A percentile compares a stretch with the other conserved stretches of the same genome.
phyloP scores from a whole-genome alignment of 37 sponge, comb jelly and placozoan species.

The Chondrosia reniformis region DNA sequence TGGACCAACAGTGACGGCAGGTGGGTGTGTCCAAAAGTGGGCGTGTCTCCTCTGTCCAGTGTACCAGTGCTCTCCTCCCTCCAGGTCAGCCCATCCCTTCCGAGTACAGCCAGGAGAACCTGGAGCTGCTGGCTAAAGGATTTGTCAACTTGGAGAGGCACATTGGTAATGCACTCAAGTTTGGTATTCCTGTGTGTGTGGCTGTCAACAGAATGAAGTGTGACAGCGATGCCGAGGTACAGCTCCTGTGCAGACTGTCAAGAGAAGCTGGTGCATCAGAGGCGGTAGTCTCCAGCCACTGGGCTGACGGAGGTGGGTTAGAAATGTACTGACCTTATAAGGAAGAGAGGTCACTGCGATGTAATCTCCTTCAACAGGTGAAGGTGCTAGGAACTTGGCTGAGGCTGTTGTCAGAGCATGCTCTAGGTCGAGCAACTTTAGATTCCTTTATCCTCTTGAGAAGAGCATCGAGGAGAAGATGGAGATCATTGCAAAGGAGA shows the following conservation, averaged over 20 bases:
- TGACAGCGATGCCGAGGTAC: slow-evolving; percentile 80
- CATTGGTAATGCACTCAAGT: slow-evolving; percentile 88
- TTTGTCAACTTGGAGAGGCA: slow-evolving; percentile 86
- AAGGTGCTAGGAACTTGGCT: slow-evolving; percentile 84
- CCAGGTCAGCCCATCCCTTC: slow-evolving; percentile 81
- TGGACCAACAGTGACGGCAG: slow-evolving; percentile 85
- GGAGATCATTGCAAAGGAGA: slow-evolving; percentile 70
- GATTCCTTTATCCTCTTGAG: slow-evolving; percentile 77
- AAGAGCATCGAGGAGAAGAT: slow-evolving; percentile 87
- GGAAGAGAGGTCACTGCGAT: background rate
- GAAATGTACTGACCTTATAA: background rate
- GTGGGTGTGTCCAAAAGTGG: no score
- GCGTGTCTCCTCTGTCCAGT: no score
- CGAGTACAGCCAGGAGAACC: slow-evolving; percentile 73
- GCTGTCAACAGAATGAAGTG: slow-evolving; percentile 82
- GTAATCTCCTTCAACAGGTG: slow-evolving; percentile 41
- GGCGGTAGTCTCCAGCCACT: slow-evolving; percentile 88
- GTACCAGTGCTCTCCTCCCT: no score
- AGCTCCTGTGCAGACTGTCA: slow-evolving; percentile 67
- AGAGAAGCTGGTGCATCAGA: slow-evolving; percentile 77
- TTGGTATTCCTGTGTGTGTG: slow-evolving; percentile 93
- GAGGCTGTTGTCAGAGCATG: slow-evolving; percentile 86
- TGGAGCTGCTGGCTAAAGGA: slow-evolving; percentile 62
- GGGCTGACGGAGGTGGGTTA: slow-evolving; percentile 87
- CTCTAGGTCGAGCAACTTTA: slow-evolving; percentile 64